A percentile compares a stretch with the other conserved stretches of the same genome.
Evolutionary conservation across 2,797 vertebrate genomes (phyloP).

Genomic region (Ambastaia sidthimunki): DNA sequence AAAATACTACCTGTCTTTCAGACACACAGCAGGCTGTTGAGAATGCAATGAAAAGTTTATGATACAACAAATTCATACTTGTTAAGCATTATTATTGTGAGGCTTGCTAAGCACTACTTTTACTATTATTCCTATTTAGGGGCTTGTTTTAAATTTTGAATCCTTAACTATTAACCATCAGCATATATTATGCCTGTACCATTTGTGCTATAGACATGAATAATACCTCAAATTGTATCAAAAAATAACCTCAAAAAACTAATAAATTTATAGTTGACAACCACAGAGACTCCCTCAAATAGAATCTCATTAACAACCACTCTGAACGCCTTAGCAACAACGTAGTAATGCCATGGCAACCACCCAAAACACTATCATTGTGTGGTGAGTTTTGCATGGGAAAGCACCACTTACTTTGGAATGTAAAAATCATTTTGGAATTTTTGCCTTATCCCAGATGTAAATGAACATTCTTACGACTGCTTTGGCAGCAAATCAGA

Average conservation of each 20-base stretch:
- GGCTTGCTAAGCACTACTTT: neutral
- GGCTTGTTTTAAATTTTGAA: no score
- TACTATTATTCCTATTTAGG: neutral
- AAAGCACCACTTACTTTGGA: neutral
- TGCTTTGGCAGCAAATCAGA: neutral
- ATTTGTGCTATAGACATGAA: neutral
- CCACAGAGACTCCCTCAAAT: neutral
- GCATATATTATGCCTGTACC: no score
- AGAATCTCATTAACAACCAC: neutral
- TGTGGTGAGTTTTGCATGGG: neutral
- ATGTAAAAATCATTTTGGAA: neutral
- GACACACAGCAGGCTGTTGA: no score
- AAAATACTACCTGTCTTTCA: no score
- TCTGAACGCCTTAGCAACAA: neutral
- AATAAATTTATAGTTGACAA: neutral
- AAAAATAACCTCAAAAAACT: neutral
- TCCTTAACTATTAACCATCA: no score
- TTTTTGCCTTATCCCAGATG: neutral
- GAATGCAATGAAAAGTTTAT: no score
- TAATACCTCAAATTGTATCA: neutral
- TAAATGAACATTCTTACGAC: neutral
- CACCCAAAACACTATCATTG: neutral
- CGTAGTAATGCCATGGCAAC: neutral
- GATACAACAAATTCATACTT: constrained; percentile 10
- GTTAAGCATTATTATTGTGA: no score